Conservation (phyloP, 2,888 invertebrate species). For the Anthophora plumipes region DNA sequence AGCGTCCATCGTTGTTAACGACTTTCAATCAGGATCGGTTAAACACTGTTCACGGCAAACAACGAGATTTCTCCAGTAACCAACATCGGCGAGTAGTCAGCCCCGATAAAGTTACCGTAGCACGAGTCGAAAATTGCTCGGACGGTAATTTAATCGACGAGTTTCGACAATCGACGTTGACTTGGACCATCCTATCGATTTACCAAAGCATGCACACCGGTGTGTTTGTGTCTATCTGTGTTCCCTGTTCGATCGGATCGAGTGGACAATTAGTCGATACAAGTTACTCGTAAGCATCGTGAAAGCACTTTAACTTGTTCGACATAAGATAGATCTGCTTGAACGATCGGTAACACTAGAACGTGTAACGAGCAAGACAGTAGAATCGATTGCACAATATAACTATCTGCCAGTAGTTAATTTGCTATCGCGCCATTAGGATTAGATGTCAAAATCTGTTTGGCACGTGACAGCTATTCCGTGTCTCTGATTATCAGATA, state of each 20-base stretch:
- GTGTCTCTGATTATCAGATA: too few species aligned
- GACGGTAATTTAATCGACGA: constrained; percentile 37
- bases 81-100: constrained; percentile 4
- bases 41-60: neutral
- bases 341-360: constrained; percentile 26
- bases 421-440: constrained; percentile 5
- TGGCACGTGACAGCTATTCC: neutral
- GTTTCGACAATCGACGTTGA: constrained; percentile 32
- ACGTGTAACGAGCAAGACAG: constrained; percentile 10
- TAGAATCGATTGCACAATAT: constrained; percentile 14
- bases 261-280: constrained; percentile 46
- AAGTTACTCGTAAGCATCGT: constrained; percentile 39
- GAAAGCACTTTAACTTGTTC: constrained; percentile 53
- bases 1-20: neutral
- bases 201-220: neutral
- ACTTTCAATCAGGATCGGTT: constrained; percentile 11
- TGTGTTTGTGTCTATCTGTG: neutral
- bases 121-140: constrained; percentile 38
- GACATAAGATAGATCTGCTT: constrained; percentile 32
- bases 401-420: constrained; percentile 20
- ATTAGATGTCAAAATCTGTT: constrained; percentile 1
- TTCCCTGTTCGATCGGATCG: constrained; percentile 31
- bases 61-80: constrained; percentile 5
- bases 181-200: constrained; percentile 27
- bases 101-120: constrained; percentile 32